A percentile compares a stretch with the other conserved stretches of the same genome.
Conservation (phyloP, 2,797 vertebrate genomes). For the Austrolebias charrua region DNA sequence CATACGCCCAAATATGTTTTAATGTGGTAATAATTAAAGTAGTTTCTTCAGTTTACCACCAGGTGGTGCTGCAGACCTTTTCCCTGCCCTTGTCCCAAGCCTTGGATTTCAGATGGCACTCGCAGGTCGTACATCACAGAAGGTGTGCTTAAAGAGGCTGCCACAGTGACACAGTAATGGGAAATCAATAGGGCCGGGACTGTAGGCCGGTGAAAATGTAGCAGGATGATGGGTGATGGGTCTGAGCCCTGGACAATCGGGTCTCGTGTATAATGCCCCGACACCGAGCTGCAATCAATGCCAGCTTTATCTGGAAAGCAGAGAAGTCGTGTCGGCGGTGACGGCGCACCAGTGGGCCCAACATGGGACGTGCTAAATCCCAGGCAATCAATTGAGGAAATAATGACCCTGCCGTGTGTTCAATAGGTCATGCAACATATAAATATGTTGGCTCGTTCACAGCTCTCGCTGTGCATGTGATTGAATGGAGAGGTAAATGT, state of each 20-base stretch:
- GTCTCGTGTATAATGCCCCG: conserved; percentile 66
- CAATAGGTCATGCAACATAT: conserved; percentile 30
- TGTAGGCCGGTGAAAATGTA: conserved; percentile 52
- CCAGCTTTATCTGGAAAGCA: conserved; percentile 56
- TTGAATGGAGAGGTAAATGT: conserved; percentile 72
- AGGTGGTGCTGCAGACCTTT: conserved; percentile 48
- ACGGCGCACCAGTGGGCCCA: conserved; percentile 27
- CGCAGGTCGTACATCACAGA: conserved; percentile 68
- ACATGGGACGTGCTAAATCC: conserved; percentile 58
- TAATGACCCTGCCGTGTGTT: conserved; percentile 65
- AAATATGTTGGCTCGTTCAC: conserved; percentile 22
- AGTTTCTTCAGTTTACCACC: conserved; percentile 36
- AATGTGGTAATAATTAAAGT: background rate
- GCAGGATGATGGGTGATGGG: conserved; percentile 68
- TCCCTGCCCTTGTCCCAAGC: background rate
- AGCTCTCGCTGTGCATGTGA: conserved; percentile 44
- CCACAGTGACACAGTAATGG: conserved; percentile 76
- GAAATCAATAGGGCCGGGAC: conserved; percentile 75
- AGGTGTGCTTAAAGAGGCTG: conserved; percentile 76
- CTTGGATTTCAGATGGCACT: conserved; percentile 37
- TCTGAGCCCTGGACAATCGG: conserved; percentile 64
- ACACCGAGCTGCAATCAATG: conserved; percentile 63
- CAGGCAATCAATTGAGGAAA: conserved; percentile 55
- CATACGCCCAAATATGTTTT: background rate
- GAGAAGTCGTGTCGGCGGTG: conserved; percentile 39